Conservation (phyloP, 2,888 invertebrate genomes). For the Fragum sueziense region DNA sequence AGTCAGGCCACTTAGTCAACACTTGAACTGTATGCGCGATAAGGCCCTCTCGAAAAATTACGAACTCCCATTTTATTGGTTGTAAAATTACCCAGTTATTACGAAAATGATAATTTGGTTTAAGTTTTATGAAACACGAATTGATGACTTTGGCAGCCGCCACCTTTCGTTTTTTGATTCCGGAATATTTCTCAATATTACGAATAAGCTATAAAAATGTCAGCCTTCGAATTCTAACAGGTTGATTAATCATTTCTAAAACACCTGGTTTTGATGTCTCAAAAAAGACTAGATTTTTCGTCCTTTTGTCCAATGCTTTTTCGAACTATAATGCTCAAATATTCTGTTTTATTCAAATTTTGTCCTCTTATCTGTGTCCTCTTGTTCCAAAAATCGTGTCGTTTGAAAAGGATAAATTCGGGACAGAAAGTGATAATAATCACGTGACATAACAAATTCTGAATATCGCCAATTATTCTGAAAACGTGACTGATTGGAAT, state of each 20-base stretch:
- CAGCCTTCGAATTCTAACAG: not conserved
- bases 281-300: no score
- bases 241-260: not conserved
- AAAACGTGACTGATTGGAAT: no score
- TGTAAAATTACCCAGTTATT: not conserved
- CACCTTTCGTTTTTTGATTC: slow-evolving; percentile 5
- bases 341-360: no score
- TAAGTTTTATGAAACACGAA: not conserved
- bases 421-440: no score
- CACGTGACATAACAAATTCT: no score
- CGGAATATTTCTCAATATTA: not conserved
- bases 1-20: not conserved
- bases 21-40: not conserved
- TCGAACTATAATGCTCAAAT: no score
- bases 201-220: not conserved
- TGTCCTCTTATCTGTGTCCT: no score
- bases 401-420: no score
- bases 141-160: not conserved
- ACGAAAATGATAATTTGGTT: not conserved
- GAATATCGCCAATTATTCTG: no score
- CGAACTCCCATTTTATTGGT: not conserved
- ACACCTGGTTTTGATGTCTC: no score
- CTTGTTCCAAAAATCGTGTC: no score
- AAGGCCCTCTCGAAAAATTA: not conserved
- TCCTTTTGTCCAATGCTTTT: no score